Evolutionary conservation across 1,140 invertebrate genomes (phyloP), one percentile per base, ranked within the genome.

Genomic region (Lordiphosa clarofinis): DNA sequence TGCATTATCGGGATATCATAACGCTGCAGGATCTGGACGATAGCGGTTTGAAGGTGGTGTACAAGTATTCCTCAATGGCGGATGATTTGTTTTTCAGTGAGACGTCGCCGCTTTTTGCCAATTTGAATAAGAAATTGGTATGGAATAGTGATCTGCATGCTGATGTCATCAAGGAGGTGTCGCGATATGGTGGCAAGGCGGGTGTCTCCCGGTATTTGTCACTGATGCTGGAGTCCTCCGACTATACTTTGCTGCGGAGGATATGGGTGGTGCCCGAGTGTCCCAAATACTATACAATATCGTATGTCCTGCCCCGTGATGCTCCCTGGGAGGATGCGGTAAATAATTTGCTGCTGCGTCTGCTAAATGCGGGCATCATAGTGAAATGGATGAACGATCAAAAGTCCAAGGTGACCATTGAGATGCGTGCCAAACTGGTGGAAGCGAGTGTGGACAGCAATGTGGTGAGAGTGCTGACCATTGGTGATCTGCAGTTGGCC

Each of bases 1-100:
- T 89, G 11, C 87, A 89, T 62, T 90, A 90, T 37, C 73, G 76
- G 9, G 86, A 91, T 13, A 90, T 90, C 3, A 70, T 86, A 10
- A 89, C 89, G 0, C 53, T 90, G 36, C 60, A 89, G 43, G 82
- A 91, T 12, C 37, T 90, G 37, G 89, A 90, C 19, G 64, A 89
- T 4, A 90, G 87, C 9, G 88, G 89, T 5, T 47, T 87, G 4
- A 56, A 73, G 31, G 76, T 89, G 4, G 59, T 87, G 7, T 88
- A 87, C 43, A 89, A 89, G 21, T 89, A 87, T 59, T 67, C 61
- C n/a, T 87, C 87, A 1, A 88, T 89, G 78, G 78, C 74, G 4
- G 88, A 89, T 39, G 88, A 89, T 63, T 15, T 89, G 36, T 88
- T 89, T 54, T 86, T 88, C 6, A 86, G 86, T 37, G 86, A 89